Evolutionary conservation across 1,140 invertebrate genomes (phyloP).

Genomic region (Meloidogyne floridensis): DNA sequence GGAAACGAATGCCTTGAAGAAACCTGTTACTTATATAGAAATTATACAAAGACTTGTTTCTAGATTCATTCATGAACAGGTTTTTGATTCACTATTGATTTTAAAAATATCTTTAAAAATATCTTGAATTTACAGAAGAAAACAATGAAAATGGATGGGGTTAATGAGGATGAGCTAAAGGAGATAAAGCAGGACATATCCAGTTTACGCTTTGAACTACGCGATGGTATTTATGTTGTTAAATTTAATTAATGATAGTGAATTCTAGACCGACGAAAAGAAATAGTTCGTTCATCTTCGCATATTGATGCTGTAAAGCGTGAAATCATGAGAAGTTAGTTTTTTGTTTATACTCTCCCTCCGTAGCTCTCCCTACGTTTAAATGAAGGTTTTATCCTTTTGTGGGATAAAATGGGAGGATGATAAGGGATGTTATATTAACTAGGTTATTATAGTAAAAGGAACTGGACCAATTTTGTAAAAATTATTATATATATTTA

Average conservation of each 20-base stretch:
- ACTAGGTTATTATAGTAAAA: too few relatives aligned
- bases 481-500: neutral
- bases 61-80: constrained; percentile 55
- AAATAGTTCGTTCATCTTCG: constrained; percentile 67
- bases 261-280: constrained; percentile 70
- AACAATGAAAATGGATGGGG: constrained; percentile 70
- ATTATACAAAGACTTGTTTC: constrained; percentile 71
- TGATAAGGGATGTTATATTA: too few relatives aligned
- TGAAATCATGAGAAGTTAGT: constrained; percentile 67
- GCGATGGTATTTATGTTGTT: neutral
- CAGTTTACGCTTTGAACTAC: constrained; percentile 68
- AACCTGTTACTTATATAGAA: constrained; percentile 67
- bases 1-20: constrained; percentile 33
- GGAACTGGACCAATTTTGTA: neutral
- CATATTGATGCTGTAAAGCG: constrained; percentile 70
- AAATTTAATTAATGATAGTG: constrained; percentile 65
- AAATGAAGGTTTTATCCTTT: too few relatives aligned
- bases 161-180: constrained; percentile 72
- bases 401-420: too few relatives aligned
- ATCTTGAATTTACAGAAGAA: constrained; percentile 58
- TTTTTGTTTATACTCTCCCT: too few relatives aligned
- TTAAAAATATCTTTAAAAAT: neutral
- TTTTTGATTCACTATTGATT: neutral
- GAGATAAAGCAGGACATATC: constrained; percentile 73
- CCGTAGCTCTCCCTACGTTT: too few relatives aligned